Evolutionary conservation across 2,113 vertebrate species (phyloP).

Genomic region (Pelusios castaneus): DNA sequence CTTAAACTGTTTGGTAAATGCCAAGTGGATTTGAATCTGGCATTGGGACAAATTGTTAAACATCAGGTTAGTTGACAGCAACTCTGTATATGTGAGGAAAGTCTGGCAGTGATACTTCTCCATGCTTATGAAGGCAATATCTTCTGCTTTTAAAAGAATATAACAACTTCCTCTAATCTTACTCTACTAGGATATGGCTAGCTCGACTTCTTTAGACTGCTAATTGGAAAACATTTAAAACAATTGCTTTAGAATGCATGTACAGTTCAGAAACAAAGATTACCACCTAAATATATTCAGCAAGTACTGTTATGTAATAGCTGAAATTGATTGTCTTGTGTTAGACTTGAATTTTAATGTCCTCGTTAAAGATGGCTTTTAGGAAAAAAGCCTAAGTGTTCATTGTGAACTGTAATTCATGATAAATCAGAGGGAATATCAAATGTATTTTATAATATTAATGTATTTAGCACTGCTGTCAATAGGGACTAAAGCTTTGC

Average conservation of each 20-base stretch:
- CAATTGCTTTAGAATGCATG: background rate
- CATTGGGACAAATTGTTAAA: slow-evolving; percentile 96
- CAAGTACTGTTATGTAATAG: background rate
- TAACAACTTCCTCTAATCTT: background rate
- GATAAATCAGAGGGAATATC: background rate
- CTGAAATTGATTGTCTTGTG: background rate
- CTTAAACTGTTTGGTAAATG: slow-evolving; percentile 98
- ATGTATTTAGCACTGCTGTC: background rate
- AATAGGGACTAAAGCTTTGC: background rate
- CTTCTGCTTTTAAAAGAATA: background rate
- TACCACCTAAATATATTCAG: background rate
- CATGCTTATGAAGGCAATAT: background rate
- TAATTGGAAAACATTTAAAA: background rate
- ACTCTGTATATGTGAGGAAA: background rate
- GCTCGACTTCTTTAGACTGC: background rate
- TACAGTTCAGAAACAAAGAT: background rate
- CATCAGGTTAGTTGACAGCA: slow-evolving; percentile 86
- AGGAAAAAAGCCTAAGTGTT: background rate
- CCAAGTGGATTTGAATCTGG: slow-evolving; percentile 96
- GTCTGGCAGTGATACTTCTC: background rate
- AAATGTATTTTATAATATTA: background rate
- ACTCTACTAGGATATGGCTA: background rate
- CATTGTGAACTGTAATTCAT: background rate
- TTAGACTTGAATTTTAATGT: background rate
- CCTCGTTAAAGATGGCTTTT: background rate